phyloP scores from a whole-genome alignment of 2,113 vertebrate species.

The Anguilla rostrata region DNA sequence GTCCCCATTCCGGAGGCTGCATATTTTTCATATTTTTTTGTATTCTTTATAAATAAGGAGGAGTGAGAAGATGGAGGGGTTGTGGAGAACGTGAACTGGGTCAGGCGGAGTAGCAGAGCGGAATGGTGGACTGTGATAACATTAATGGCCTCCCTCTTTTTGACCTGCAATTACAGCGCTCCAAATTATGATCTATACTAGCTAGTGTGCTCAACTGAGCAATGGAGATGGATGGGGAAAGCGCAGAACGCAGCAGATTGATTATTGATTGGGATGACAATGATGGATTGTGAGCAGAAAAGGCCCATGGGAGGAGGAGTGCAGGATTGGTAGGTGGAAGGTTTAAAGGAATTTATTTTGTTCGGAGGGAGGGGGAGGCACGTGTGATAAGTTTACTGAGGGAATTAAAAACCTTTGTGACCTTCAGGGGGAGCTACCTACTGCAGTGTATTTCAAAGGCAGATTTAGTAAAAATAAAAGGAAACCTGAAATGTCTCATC shows the following conservation, averaged over 20 bases:
- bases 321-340: slow-evolving; percentile 51
- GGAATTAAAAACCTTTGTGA: slow-evolving; percentile 36
- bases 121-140: slow-evolving; percentile 56
- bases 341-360: slow-evolving; percentile 61
- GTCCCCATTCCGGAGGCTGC: not conserved
- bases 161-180: slow-evolving; percentile 75
- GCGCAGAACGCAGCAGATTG: slow-evolving; percentile 71
- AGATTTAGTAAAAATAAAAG: not conserved
- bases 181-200: slow-evolving; percentile 79
- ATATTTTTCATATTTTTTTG: not conserved
- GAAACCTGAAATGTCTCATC: not conserved
- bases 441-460: slow-evolving; percentile 38
- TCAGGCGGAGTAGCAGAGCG: slow-evolving; percentile 54
- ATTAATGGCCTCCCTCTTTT: slow-evolving; percentile 65
- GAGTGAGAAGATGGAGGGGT: not conserved
- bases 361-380: slow-evolving; percentile 16
- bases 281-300: slow-evolving; percentile 71
- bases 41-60: not conserved
- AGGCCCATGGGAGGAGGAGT: slow-evolving; percentile 39
- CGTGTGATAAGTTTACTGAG: not conserved
- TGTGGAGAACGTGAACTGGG: slow-evolving; percentile 53
- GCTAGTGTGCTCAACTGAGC: slow-evolving; percentile 59
- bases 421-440: slow-evolving; percentile 63
- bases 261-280: slow-evolving; percentile 80
- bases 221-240: slow-evolving; percentile 73